phyloP scores from a whole-genome alignment of 2,113 vertebrate genomes.

The Petromus typicus region DNA sequence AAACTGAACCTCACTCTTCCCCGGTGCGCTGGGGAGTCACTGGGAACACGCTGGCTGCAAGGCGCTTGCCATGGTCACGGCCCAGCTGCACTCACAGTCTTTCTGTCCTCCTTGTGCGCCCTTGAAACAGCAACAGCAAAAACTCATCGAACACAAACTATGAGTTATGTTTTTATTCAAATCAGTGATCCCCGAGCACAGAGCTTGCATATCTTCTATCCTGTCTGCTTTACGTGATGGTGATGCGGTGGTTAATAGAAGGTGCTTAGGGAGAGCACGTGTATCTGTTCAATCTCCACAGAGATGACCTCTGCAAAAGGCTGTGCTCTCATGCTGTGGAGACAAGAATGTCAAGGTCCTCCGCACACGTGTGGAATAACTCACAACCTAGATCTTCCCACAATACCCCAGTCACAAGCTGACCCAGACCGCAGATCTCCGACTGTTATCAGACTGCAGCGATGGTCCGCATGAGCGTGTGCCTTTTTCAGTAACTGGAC shows the following conservation, averaged over 20 bases:
- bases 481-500: conserved; percentile 33
- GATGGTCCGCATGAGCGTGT: neutral
- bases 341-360: conserved; percentile 46
- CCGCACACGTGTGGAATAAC: neutral
- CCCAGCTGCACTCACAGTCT: neutral
- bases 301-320: neutral
- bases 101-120: neutral
- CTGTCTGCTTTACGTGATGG: neutral
- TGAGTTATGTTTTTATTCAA: conserved; percentile 35
- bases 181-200: neutral
- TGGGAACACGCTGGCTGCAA: neutral
- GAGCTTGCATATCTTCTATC: neutral
- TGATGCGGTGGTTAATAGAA: neutral
- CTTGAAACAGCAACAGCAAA: neutral
- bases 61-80: neutral
- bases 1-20: conserved; percentile 45
- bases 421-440: neutral
- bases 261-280: neutral
- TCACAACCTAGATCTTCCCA: neutral
- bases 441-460: neutral
- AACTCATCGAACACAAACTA: neutral
- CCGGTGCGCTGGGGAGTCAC: neutral
- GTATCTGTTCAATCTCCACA: neutral
- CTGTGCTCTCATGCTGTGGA: neutral
- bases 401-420: neutral